A percentile compares a stretch with the other conserved stretches of the same genome.
Evolutionary conservation across 2,888 invertebrate genomes (phyloP).

Genomic region (Apamea crenata): DNA sequence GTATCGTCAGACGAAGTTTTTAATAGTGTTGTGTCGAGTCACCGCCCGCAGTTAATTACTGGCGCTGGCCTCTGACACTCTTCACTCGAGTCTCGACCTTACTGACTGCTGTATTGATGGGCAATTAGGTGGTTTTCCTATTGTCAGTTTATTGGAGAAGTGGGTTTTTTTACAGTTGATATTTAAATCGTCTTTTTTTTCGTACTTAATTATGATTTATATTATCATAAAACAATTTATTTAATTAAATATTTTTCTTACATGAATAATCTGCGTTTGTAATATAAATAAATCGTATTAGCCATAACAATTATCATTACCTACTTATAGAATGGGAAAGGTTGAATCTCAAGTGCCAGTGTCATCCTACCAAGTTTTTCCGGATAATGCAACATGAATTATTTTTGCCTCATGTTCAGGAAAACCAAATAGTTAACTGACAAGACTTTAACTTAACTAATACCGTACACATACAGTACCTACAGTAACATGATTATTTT

Average conservation of each 20-base stretch:
- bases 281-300: not conserved
- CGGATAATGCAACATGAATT: not conserved
- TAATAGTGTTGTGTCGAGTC: slow-evolving; percentile 73
- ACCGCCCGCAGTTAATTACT: slow-evolving; percentile 72
- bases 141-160: not conserved
- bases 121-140: slow-evolving; percentile 40
- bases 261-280: not conserved
- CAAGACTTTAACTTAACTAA: not conserved
- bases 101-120: slow-evolving; percentile 35
- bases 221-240: not conserved
- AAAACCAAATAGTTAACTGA: not conserved
- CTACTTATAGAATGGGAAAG: too few species aligned
- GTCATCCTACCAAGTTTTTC: not conserved
- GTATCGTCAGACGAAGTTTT: slow-evolving; percentile 68
- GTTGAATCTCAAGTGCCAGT: not conserved
- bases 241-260: not conserved
- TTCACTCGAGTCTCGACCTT: slow-evolving; percentile 57
- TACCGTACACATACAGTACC: too few species aligned
- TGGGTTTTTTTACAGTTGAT: not conserved
- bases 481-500: not conserved
- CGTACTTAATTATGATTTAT: not conserved
- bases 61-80: slow-evolving; percentile 50
- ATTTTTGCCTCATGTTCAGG: not conserved
- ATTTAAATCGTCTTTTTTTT: not conserved
- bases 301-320: not conserved